Evolutionary conservation across 92 coral and sea anemone genomes (phyloP).

Genomic region (Paramuricea clavata): DNA sequence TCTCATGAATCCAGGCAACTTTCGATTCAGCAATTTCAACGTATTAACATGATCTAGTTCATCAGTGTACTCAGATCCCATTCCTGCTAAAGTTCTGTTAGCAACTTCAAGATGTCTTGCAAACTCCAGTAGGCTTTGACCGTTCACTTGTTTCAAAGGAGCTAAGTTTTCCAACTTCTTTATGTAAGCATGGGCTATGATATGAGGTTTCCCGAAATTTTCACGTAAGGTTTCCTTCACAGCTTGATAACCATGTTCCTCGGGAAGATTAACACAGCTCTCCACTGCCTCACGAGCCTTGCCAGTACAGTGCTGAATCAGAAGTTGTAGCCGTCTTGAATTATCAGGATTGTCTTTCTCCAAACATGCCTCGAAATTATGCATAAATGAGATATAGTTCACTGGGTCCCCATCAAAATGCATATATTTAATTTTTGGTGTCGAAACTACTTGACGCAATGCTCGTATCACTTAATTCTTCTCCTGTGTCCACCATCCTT

Average conservation of each 20-base stretch:
- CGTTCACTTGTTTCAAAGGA: constrained; percentile 60
- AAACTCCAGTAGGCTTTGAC: constrained; percentile 62
- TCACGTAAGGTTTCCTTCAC: constrained; percentile 71
- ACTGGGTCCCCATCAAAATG: constrained; percentile 70
- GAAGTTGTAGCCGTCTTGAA: constrained; percentile 62
- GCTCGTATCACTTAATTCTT: neutral
- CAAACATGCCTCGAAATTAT: constrained; percentile 65
- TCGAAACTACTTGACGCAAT: constrained; percentile 61
- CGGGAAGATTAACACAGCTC: constrained; percentile 70
- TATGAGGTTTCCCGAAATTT: constrained; percentile 72
- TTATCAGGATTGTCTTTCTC: constrained; percentile 61
- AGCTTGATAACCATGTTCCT: constrained; percentile 51
- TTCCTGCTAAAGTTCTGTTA: constrained; percentile 71
- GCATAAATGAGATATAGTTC: constrained; percentile 65
- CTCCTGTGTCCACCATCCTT: neutral
- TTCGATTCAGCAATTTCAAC: constrained; percentile 59
- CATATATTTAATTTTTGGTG: constrained; percentile 73
- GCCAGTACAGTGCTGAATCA: constrained; percentile 76
- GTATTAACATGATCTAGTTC: constrained; percentile 73
- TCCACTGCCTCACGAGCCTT: constrained; percentile 76
- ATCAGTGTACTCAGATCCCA: constrained; percentile 68
- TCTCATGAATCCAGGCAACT: constrained; percentile 70
- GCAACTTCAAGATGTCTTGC: constrained; percentile 67
- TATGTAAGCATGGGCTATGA: constrained; percentile 69
- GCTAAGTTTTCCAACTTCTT: constrained; percentile 64